Conservation (phyloP, 2,888 invertebrate species). For the Girardia tigrina region DNA sequence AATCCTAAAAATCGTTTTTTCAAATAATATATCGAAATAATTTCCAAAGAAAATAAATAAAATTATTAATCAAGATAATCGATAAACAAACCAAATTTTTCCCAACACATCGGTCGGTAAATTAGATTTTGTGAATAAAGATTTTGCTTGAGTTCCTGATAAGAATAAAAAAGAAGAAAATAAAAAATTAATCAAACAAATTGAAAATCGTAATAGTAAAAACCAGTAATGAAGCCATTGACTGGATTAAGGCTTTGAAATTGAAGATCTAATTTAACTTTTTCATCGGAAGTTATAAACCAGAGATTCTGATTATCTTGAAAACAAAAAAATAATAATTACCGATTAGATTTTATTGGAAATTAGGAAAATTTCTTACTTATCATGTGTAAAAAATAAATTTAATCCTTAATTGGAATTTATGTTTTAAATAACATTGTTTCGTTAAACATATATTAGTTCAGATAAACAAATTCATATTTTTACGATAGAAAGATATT, state of each 20-base stretch:
- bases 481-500: neutral
- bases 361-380: slow-evolving; percentile 6
- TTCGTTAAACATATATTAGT: slow-evolving; percentile 11
- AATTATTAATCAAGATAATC: neutral
- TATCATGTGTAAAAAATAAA: neutral
- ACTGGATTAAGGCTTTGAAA: slow-evolving; percentile 72
- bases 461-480: neutral
- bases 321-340: neutral
- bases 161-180: slow-evolving; percentile 28
- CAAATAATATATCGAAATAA: too few relatives aligned
- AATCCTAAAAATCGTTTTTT: too few relatives aligned
- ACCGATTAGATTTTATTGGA: neutral
- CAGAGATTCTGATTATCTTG: slow-evolving; percentile 60
- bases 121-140: slow-evolving; percentile 49
- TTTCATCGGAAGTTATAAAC: slow-evolving; percentile 72
- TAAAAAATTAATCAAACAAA: slow-evolving; percentile 20
- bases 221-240: slow-evolving; percentile 68
- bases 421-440: slow-evolving; percentile 16
- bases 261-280: slow-evolving; percentile 74
- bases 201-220: slow-evolving; percentile 19
- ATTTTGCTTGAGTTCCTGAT: slow-evolving; percentile 48
- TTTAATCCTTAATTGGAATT: neutral
- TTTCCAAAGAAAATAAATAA: too few relatives aligned
- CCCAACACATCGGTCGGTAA: slow-evolving; percentile 45
- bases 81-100: slow-evolving; percentile 45